These are phyloP conservation scores for Goniozus legneri DNA, from an alignment of 1,140 invertebrate genomes.

Conservation along the genomic window DNA sequence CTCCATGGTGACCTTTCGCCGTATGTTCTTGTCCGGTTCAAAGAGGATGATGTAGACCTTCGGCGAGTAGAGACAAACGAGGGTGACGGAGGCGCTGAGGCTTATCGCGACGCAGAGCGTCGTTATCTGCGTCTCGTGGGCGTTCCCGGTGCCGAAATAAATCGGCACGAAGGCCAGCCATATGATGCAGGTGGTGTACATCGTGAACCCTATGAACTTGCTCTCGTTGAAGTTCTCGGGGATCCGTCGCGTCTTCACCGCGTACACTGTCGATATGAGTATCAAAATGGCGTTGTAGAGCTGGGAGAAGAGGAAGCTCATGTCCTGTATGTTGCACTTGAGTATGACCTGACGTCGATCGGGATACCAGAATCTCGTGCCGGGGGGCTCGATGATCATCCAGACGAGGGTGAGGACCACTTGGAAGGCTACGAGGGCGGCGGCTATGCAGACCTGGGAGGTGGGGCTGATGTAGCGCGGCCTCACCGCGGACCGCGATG, in stretches of 20 bases:
- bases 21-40: conserved; percentile 65
- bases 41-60: conserved; percentile 73
- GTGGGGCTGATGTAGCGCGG: conserved; percentile 73
- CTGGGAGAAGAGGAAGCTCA: conserved; percentile 67
- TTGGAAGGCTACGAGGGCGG: conserved; percentile 59
- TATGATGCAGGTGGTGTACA: conserved; percentile 77
- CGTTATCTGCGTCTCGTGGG: conserved; percentile 69
- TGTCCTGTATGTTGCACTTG: conserved; percentile 65
- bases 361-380: conserved; percentile 58
- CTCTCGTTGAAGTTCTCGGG: conserved; percentile 77
- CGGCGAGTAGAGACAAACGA: conserved; percentile 70
- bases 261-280: conserved; percentile 70
- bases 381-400: conserved; percentile 65
- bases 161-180: conserved; percentile 75
- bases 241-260: conserved; percentile 72
- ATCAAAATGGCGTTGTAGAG: conserved; percentile 74
- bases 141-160: conserved; percentile 67
- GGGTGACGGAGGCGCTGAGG: conserved; percentile 67
- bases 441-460: conserved; percentile 69
- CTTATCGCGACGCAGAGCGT: conserved; percentile 71
- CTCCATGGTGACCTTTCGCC: conserved; percentile 40
- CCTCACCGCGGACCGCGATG: conserved; percentile 63
- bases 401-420: conserved; percentile 52
- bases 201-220: conserved; percentile 72
- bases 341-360: conserved; percentile 54